Percentiles rank a stretch among this genome's conserved stretches.
phyloP scores from a whole-genome alignment of 2,888 invertebrate species.

The Scaptomyza flava region DNA sequence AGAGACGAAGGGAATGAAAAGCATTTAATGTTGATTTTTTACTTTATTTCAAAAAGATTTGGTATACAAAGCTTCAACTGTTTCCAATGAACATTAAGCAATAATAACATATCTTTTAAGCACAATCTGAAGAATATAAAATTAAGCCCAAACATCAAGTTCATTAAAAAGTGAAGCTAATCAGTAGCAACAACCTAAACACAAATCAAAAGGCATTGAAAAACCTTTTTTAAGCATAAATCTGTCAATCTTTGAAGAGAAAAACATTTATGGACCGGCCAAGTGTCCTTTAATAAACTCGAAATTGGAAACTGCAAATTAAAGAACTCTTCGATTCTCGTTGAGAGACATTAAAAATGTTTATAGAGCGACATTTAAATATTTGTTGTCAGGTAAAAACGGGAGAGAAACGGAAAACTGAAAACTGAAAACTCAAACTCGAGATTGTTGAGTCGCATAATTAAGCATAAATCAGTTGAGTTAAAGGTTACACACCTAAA shows the following conservation, averaged over 20 bases:
- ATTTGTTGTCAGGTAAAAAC: conserved; percentile 41
- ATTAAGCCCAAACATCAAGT: too few species aligned
- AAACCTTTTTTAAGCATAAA: conserved; percentile 52
- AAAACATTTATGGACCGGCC: conserved; percentile 54
- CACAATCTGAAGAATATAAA: too few species aligned
- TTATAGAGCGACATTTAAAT: conserved; percentile 71
- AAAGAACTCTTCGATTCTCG: conserved; percentile 32
- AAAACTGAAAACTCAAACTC: conserved; percentile 4
- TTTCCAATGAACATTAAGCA: too few species aligned
- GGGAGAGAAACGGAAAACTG: not conserved
- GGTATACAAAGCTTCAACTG: too few species aligned
- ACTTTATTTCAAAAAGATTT: too few species aligned
- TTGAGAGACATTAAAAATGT: conserved; percentile 51
- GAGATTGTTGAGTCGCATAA: conserved; percentile 21
- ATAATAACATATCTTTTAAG: too few species aligned
- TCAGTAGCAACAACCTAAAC: too few species aligned
- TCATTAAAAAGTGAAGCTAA: too few species aligned
- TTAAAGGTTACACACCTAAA: conserved; percentile 26
- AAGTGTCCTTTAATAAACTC: conserved; percentile 71
- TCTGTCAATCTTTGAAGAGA: conserved; percentile 36
- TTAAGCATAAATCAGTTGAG: conserved; percentile 68
- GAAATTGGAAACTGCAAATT: conserved; percentile 13
- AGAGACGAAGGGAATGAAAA: too few species aligned
- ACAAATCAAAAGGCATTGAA: too few species aligned
- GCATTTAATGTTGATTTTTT: too few species aligned